Conservation (phyloP, 2,888 invertebrate species). For the Ectropis crepuscularia region DNA sequence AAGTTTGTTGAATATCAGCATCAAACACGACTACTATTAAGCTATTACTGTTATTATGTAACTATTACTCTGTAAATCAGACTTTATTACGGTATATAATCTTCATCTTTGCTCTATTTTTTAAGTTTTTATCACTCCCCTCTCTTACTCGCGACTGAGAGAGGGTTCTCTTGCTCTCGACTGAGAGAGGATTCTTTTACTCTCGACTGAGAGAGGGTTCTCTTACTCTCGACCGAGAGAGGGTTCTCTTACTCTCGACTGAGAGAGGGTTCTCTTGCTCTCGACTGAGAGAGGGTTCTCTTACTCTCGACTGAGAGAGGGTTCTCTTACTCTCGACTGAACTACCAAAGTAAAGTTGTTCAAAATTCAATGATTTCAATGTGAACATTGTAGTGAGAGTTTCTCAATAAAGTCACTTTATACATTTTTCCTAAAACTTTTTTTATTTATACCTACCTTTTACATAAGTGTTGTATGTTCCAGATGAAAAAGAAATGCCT, state of each 20-base stretch:
- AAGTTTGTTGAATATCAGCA: no score
- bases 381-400: slow-evolving; percentile 56
- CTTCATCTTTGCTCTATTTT: background rate
- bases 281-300: no score
- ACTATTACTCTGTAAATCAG: no score
- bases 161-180: no score
- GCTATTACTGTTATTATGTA: no score
- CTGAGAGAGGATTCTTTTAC: no score
- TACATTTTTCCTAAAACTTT: slow-evolving; percentile 72
- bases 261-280: no score
- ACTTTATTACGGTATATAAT: background rate
- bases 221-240: slow-evolving; percentile 6
- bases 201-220: slow-evolving; percentile 9
- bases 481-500: no score
- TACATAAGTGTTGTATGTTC: no score
- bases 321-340: slow-evolving; percentile 3
- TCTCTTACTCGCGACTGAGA: slow-evolving; percentile 2
- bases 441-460: slow-evolving; percentile 54
- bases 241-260: slow-evolving; percentile 7
- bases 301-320: slow-evolving; percentile 7
- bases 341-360: slow-evolving; percentile 25
- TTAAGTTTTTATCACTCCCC: background rate
- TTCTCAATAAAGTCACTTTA: slow-evolving; percentile 80
- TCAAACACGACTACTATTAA: no score
- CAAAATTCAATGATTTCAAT: slow-evolving; percentile 50